Percentiles rank a stretch among this genome's conserved stretches.
These are phyloP conservation scores for Calycopis cecrops DNA, from an alignment of 1,140 invertebrate genomes.

Conservation along the genomic window DNA sequence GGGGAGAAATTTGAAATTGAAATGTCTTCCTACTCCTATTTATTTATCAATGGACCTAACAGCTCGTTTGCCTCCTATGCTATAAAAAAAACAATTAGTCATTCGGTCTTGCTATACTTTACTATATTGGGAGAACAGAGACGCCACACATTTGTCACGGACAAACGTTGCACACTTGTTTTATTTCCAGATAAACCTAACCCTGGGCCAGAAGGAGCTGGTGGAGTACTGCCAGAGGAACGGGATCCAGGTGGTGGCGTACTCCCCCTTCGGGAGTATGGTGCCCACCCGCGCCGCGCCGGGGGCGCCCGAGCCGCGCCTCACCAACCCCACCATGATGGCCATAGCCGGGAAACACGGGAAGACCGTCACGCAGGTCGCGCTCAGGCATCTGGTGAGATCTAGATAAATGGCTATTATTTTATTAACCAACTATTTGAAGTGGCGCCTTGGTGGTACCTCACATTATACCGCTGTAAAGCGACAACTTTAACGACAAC, in stretches of 20 bases:
- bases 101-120: no score
- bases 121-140: no score
- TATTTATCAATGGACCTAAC: no score
- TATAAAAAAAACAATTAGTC: no score
- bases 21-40: no score
- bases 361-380: conserved; percentile 82
- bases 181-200: conserved; percentile 74
- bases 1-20: no score
- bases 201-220: conserved; percentile 84
- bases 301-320: conserved; percentile 73
- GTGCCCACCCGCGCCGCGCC: conserved; percentile 77
- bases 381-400: conserved; percentile 78
- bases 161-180: conserved; percentile 1
- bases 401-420: conserved; percentile 16
- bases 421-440: background rate
- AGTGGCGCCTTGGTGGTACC: no score
- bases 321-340: conserved; percentile 80
- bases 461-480: no score
- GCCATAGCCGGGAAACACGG: conserved; percentile 80
- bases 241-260: conserved; percentile 83
- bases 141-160: no score
- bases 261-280: conserved; percentile 84
- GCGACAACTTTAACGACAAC: no score
- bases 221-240: conserved; percentile 82
- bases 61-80: no score